A percentile compares a stretch with the other conserved stretches of the same genome.
Evolutionary conservation across 2,797 vertebrate genomes (phyloP).

Genomic region (Apodemus agrarius): DNA sequence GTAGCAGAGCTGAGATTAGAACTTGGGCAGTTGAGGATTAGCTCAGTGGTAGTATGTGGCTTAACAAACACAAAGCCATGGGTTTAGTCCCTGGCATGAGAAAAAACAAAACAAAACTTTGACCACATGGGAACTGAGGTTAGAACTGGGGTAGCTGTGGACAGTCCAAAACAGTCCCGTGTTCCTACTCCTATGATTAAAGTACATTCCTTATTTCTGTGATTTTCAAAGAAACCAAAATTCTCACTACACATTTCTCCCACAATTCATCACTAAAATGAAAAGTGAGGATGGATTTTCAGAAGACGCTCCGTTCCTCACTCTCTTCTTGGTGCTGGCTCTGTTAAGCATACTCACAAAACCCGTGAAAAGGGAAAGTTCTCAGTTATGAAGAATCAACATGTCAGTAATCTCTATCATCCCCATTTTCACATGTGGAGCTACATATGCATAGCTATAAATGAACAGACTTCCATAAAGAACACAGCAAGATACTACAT

Average conservation of each 20-base stretch:
- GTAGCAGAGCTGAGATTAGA: constrained; percentile 26
- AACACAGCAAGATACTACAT: neutral
- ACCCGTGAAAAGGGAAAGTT: neutral
- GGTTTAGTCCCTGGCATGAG: neutral
- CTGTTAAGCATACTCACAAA: constrained; percentile 17
- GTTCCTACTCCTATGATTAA: no score
- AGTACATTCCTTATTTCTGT: no score
- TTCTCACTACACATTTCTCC: neutral
- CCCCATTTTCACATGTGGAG: neutral
- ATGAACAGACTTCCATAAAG: neutral
- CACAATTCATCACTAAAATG: constrained; percentile 28
- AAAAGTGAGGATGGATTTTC: constrained; percentile 9
- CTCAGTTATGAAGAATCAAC: neutral
- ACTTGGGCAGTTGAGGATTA: neutral
- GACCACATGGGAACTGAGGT: neutral
- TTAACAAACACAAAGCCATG: neutral
- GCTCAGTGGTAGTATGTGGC: neutral
- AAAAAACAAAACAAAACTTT: neutral
- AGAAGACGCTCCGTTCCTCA: constrained; percentile 18
- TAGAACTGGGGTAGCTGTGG: neutral
- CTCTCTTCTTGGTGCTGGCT: neutral
- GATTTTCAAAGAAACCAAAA: no score
- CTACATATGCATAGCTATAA: neutral
- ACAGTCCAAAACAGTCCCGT: no score
- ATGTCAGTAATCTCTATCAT: neutral